Evolutionary conservation across 2,797 vertebrate species (phyloP), one percentile per base, ranked within the genome.

Genomic region (Trichosurus vulpecula): DNA sequence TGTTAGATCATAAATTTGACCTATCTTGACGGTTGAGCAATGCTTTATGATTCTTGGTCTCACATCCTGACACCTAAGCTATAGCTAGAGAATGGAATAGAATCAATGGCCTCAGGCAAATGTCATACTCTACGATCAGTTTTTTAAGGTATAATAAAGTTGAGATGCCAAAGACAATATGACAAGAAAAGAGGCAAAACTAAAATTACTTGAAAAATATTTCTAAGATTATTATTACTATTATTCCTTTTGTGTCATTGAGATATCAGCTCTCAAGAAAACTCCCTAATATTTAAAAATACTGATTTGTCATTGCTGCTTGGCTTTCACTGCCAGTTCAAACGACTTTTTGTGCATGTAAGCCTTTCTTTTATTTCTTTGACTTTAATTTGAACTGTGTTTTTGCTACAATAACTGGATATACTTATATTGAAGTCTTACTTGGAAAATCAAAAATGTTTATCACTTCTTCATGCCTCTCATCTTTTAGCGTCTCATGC

Each of bases 1-100:
- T 56, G 91, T 56, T 93, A 61, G 95, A 51, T 96, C 93, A 94
- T 96, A 97, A 92, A 95, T 96, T 87, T 55, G 51, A 93, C 94
- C 91, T 96, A 95, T 52, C 29, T 93, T 92, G 97, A 95, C 58
- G 41, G 90, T 66, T 94, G 91, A 94, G 22, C 95, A 95, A 94
- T 95, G 92, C 52, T 97, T 97, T 97, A 97, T 94, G 96, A 92
- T 93, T 93, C 92, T 97, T n/a, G 81, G 92, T 94, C 93, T 96
- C 94, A 95, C 90, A 81, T 93, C 92, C 81, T 52, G 95, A 96
- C 56, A 95, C 35, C 3, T 87, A 61, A 94, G 91, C 56, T 94
- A 51, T 58, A 92, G 95, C 29, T 58, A 96, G 95, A 96, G 97
- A 96, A 93, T 95, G 47, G 90, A 96, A 96, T 13, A 94, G 87